Base-by-base conservation (phyloP, 1,140 invertebrate genomes). In the Pomacea maculata region DNA sequence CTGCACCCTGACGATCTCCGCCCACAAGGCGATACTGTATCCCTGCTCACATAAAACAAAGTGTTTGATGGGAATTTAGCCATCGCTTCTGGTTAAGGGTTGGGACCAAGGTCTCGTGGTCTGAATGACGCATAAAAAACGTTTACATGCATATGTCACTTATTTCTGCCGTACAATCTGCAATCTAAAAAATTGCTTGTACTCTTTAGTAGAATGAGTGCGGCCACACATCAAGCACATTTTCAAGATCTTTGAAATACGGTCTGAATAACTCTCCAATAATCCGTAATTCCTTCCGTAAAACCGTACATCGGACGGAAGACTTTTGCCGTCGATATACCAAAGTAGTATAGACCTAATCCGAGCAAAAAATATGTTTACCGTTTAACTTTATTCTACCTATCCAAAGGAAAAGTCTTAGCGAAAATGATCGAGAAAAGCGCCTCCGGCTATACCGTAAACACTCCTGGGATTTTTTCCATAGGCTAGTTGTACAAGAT, bases 1-100 rank as follows among this genome's bases (percentile, higher is more conserved):
- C 96, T 70, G 78, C 68, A 45, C 12, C 11, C 29, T 34, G 64
- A 7, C 52, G n/a, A 6, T 78, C 71, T 64, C 72, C 77, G 5
- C 25, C 5, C 34, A 34, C 72, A 15, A 84, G 61, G 12, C 78
- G 80, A 64, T 80, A 83, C 75, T 80, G 63, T n/a, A 84, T 76
- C 57, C 83, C 83, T 84, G 64, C 15, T 45, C 34, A 45, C 34
- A 45, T 2, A 45, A 1, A 45, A 45, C 34, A 45, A 45, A 45
- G 34, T 45, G 34, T 45, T 45, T 45, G 34, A 45, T 45, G 34
- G 1, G 34, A 45, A 45, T 45, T 45, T 45, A 2, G 34, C 34
- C 34, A 2, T 45, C 34, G 34, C 5, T 45, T 2, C 5, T 45
- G 1, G 34, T 5, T 45, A 45, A 2, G 34, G 34, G 34, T 45